Percentiles rank a stretch among this genome's conserved stretches.
Conservation (phyloP, 2,888 invertebrate species). For the Pammene fasciana region DNA sequence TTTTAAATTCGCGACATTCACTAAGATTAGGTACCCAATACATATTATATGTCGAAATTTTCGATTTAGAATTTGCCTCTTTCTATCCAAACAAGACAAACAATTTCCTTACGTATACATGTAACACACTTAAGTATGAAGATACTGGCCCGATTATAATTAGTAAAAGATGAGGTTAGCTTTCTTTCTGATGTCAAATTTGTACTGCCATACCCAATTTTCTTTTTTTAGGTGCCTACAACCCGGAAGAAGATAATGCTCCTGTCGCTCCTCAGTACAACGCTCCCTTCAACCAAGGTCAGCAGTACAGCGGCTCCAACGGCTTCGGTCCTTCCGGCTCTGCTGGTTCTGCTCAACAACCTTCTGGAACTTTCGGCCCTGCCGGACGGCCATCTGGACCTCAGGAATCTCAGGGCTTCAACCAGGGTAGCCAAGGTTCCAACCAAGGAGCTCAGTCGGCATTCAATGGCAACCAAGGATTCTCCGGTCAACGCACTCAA, state of each 20-base stretch:
- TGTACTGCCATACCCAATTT: neutral
- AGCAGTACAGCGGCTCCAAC: slow-evolving; percentile 26
- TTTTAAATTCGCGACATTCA: no score
- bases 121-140: no score
- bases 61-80: no score
- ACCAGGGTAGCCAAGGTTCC: slow-evolving; percentile 1
- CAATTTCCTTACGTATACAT: neutral
- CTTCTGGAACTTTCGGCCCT: slow-evolving; percentile 2
- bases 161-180: no score
- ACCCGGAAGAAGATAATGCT: slow-evolving; percentile 66
- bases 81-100: neutral
- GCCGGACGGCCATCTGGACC: slow-evolving; percentile 15
- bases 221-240: slow-evolving; percentile 69
- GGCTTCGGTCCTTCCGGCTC: slow-evolving; percentile 47
- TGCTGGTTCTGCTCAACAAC: slow-evolving; percentile 30
- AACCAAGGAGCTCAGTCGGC: slow-evolving; percentile 28
- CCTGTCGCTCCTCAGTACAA: slow-evolving; percentile 48
- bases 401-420: slow-evolving; percentile 2
- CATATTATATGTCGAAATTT: no score
- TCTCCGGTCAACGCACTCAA: slow-evolving; percentile 15
- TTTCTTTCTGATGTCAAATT: no score
- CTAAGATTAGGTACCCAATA: no score
- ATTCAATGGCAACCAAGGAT: slow-evolving; percentile 13
- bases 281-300: slow-evolving; percentile 29
- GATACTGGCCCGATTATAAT: no score